phyloP scores from a whole-genome alignment of 2,888 invertebrate genomes.

The Oxyscelio sp. region DNA sequence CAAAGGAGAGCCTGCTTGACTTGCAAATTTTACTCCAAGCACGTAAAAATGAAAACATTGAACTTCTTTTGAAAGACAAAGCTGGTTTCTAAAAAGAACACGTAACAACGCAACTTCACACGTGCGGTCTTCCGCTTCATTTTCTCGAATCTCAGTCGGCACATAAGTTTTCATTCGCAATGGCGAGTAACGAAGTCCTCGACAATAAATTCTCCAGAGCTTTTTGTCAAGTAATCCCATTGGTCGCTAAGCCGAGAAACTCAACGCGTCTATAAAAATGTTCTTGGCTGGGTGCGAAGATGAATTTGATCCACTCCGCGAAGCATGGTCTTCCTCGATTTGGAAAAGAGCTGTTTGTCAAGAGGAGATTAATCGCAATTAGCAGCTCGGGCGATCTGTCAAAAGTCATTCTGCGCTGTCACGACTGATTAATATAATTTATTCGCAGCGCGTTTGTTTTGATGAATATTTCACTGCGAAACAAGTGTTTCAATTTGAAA shows the following conservation, averaged over 20 bases:
- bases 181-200: slow-evolving; percentile 78
- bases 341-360: slow-evolving; percentile 2
- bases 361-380: slow-evolving; percentile 7
- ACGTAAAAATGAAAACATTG: slow-evolving; percentile 12
- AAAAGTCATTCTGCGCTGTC: no score
- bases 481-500: no score
- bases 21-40: slow-evolving; percentile 19
- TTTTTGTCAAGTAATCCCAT: slow-evolving; percentile 82
- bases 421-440: no score
- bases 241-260: slow-evolving; percentile 75
- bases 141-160: slow-evolving; percentile 44
- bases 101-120: slow-evolving; percentile 35
- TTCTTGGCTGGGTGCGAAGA: slow-evolving; percentile 80
- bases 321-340: slow-evolving; percentile 23
- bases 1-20: slow-evolving; percentile 1
- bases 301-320: slow-evolving; percentile 71
- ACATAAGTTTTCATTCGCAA: slow-evolving; percentile 81
- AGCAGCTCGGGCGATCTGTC: not conserved
- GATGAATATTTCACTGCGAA: no score
- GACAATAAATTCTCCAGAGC: slow-evolving; percentile 81
- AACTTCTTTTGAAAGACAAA: slow-evolving; percentile 19
- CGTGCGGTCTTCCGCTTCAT: slow-evolving; percentile 28
- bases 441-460: no score
- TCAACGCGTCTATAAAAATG: slow-evolving; percentile 73
- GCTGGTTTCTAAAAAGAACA: slow-evolving; percentile 14